These are phyloP conservation scores for Xestia xanthographa DNA, from an alignment of 2,888 invertebrate species.

Conservation along the genomic window DNA sequence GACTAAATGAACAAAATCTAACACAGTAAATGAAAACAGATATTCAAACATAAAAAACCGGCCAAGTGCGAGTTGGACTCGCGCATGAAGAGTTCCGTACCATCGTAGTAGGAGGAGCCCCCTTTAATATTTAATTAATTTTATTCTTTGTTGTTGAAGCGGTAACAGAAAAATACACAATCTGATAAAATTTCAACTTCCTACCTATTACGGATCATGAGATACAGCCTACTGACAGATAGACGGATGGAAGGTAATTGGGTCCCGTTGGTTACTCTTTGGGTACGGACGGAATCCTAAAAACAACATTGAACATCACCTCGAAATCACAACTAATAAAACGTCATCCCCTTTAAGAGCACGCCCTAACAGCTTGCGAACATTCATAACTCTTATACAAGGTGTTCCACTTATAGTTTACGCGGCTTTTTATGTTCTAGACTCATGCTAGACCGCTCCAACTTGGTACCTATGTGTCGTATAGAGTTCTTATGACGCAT, in stretches of 20 bases:
- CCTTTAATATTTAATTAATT: no score
- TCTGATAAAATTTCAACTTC: no score
- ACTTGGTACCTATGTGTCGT: conserved; percentile 46
- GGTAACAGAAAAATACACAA: no score
- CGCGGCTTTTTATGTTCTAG: conserved; percentile 75
- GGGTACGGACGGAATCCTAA: no score
- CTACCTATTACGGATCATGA: no score
- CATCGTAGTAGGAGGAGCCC: no score
- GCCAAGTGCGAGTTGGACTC: no score
- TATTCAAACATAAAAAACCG: not conserved
- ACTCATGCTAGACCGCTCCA: conserved; percentile 72
- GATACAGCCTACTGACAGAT: no score
- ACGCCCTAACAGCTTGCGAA: conserved; percentile 68
- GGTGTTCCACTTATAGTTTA: conserved; percentile 79
- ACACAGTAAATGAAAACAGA: not conserved
- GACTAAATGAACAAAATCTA: not conserved
- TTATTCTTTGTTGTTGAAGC: no score
- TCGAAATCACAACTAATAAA: not conserved
- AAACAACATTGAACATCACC: not conserved
- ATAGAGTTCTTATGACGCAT: conserved; percentile 10
- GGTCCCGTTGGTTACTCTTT: no score
- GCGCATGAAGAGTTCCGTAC: no score
- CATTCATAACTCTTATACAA: conserved; percentile 73
- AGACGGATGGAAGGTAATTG: no score
- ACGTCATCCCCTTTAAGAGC: conserved; percentile 51